These are phyloP conservation scores for Glyphotaelius pellucidus DNA, from an alignment of 2,888 invertebrate species.

Conservation along the genomic window DNA sequence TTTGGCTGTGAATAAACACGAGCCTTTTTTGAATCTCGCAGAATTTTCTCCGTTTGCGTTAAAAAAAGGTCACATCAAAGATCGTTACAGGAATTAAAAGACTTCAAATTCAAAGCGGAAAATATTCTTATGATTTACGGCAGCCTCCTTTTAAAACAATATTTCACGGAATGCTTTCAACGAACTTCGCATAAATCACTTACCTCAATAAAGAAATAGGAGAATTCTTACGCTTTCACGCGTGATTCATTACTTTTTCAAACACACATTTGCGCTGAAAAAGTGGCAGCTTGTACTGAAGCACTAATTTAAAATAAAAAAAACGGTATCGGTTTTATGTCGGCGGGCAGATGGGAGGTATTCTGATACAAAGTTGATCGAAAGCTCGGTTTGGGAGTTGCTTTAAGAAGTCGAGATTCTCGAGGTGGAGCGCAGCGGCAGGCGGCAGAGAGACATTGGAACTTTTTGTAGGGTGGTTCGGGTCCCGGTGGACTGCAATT, in stretches of 20 bases:
- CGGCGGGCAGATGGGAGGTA: background rate
- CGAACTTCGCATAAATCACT: background rate
- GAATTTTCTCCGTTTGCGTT: background rate
- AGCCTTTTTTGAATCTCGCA: background rate
- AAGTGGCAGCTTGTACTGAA: background rate
- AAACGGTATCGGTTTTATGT: background rate
- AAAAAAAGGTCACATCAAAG: background rate
- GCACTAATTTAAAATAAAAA: background rate
- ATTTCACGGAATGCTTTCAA: background rate
- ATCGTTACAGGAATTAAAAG: background rate
- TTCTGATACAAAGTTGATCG: background rate
- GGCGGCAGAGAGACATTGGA: background rate
- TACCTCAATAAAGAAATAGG: background rate
- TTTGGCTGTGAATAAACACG: background rate
- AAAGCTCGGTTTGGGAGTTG: background rate
- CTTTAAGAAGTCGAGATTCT: background rate
- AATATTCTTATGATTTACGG: background rate
- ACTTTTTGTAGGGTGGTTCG: constrained; percentile 16
- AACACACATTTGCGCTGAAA: background rate
- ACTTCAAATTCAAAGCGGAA: background rate
- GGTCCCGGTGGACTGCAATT: constrained; percentile 36
- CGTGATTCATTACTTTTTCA: constrained; percentile 2
- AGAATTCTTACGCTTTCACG: background rate
- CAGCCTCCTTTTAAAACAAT: background rate
- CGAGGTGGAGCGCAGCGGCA: background rate